phyloP scores from a whole-genome alignment of 2,888 invertebrate species.

The Diplolepis rosae region DNA sequence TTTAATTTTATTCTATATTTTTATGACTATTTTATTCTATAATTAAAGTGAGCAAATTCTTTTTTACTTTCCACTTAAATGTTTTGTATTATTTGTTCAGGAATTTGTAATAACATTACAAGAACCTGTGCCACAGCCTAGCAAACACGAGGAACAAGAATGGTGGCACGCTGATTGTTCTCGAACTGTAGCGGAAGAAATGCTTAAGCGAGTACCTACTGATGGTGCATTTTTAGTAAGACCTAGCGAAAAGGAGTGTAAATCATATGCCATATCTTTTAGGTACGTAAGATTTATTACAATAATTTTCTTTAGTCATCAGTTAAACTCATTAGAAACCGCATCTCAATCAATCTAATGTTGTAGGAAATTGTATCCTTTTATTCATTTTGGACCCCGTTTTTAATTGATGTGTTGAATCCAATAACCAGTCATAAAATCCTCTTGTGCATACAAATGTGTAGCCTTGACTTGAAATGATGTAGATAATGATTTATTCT shows the following conservation, averaged over 20 bases:
- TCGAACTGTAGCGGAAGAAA: conserved; percentile 89
- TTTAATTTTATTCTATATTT: too few species aligned
- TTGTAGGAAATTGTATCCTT: too few species aligned
- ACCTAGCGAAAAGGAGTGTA: conserved; percentile 89
- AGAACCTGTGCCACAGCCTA: conserved; percentile 96
- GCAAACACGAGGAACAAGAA: conserved; percentile 93
- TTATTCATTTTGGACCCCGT: too few species aligned
- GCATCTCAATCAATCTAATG: too few species aligned
- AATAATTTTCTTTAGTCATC: background rate
- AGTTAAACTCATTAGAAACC: too few species aligned
- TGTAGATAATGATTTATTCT: too few species aligned
- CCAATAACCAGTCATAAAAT: too few species aligned
- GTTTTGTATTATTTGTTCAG: too few species aligned
- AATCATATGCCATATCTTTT: conserved; percentile 95
- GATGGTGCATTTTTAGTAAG: conserved; percentile 97
- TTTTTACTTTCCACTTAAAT: conserved; percentile 38
- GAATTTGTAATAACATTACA: conserved; percentile 91
- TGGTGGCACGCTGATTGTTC: conserved; percentile 93
- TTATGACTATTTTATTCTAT: too few species aligned
- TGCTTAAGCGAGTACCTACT: conserved; percentile 86
- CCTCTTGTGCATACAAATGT: too few species aligned
- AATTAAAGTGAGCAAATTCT: conserved; percentile 29
- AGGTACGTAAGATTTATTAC: conserved; percentile 76
- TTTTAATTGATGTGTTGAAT: too few species aligned
- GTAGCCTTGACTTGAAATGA: too few species aligned